Evolutionary conservation across 1,140 invertebrate species (phyloP).

Genomic region (Myzus persicae): DNA sequence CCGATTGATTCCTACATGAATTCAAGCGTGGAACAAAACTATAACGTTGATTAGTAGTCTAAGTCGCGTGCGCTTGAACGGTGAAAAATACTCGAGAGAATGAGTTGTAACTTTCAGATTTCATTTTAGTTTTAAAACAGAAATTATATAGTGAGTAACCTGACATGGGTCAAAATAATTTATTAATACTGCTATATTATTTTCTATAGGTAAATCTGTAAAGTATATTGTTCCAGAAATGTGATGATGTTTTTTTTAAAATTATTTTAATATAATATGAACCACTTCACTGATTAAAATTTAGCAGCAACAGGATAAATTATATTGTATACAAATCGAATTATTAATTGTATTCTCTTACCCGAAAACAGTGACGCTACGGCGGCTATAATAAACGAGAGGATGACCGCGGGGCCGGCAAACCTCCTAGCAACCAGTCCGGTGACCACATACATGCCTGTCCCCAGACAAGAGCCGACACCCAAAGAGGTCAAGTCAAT

Average conservation of each 20-base stretch:
- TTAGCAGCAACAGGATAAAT: not conserved
- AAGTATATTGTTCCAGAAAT: not conserved
- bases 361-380: constrained; percentile 91
- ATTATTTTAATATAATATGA: not conserved
- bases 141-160: not conserved
- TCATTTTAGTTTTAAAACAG: not conserved
- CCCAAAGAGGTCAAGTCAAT: constrained; percentile 87
- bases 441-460: constrained; percentile 92
- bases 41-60: not conserved
- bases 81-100: not conserved
- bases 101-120: not conserved
- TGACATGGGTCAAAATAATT: not conserved
- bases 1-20: not conserved
- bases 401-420: constrained; percentile 85
- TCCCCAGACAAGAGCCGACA: constrained; percentile 92
- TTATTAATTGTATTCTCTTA: constrained; percentile 63
- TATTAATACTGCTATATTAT: not conserved
- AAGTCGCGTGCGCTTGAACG: not conserved
- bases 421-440: constrained; percentile 86
- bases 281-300: not conserved
- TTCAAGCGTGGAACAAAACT: not conserved
- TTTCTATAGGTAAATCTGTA: not conserved
- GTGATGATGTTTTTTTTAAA: not conserved
- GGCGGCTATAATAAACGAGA: constrained; percentile 90
- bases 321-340: not conserved